These are phyloP conservation scores for Alcis repandata DNA, from an alignment of 2,888 invertebrate genomes.

Conservation along the genomic window DNA sequence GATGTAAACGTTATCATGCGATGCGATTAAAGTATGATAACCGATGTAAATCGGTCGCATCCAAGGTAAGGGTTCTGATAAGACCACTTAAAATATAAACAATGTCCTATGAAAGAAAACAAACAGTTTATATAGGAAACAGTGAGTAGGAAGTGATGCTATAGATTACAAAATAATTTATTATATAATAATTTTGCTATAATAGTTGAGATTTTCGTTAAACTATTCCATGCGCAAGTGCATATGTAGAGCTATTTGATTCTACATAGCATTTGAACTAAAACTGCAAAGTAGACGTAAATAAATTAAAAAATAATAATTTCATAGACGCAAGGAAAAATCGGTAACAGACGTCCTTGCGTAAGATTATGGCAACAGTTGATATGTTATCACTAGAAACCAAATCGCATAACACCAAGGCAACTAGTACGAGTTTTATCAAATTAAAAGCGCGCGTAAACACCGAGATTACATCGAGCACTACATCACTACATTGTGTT, in stretches of 20 bases:
- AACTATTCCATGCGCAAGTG: too few relatives aligned
- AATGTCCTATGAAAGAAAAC: slow-evolving; percentile 20
- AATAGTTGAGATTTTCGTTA: not conserved
- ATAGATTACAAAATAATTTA: not conserved
- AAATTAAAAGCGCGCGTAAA: slow-evolving; percentile 31
- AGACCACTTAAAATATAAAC: slow-evolving; percentile 20
- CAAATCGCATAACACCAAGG: not conserved
- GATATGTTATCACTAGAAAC: not conserved
- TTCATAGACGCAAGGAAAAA: too few relatives aligned
- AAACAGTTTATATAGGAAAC: slow-evolving; percentile 4
- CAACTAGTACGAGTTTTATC: slow-evolving; percentile 24
- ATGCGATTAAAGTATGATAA: slow-evolving; percentile 11
- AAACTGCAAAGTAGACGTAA: not conserved
- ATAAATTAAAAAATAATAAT: too few relatives aligned
- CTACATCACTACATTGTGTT: slow-evolving; percentile 38
- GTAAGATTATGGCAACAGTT: not conserved
- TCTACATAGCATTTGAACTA: not conserved
- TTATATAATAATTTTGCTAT: too few relatives aligned
- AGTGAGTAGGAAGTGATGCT: slow-evolving; percentile 4
- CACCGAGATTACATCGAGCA: slow-evolving; percentile 33
- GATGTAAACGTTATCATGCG: slow-evolving; percentile 12
- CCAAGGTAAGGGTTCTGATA: slow-evolving; percentile 28
- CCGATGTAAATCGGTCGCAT: slow-evolving; percentile 8
- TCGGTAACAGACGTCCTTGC: too few relatives aligned
- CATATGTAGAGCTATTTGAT: too few relatives aligned